These are phyloP conservation scores for Melanotaenia maccullochi DNA, from an alignment of 2,797 vertebrate genomes.

Conservation along the genomic window DNA sequence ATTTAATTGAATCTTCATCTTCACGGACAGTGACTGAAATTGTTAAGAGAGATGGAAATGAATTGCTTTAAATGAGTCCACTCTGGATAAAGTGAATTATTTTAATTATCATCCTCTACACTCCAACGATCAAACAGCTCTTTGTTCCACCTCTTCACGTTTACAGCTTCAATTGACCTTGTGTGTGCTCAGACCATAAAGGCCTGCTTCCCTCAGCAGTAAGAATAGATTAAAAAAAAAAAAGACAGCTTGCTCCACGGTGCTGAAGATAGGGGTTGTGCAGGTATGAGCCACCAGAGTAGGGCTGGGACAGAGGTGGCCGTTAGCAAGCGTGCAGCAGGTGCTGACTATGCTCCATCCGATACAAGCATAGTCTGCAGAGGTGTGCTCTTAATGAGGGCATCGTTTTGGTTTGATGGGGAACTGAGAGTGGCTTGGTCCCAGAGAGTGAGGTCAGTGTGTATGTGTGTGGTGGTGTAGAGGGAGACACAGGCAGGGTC, in stretches of 20 bases:
- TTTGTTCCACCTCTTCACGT: conserved; percentile 19
- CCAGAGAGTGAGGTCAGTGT: background rate
- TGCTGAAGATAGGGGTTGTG: conserved; percentile 12
- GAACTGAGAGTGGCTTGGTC: conserved; percentile 23
- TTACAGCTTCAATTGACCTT: conserved; percentile 18
- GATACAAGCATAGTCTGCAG: conserved; percentile 56
- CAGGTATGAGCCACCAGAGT: conserved; percentile 49
- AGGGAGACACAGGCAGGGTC: conserved; percentile 14
- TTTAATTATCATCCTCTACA: conserved; percentile 16
- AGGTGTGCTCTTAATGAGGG: conserved; percentile 69
- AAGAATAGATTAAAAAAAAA: conserved; percentile 18
- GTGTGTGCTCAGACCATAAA: conserved; percentile 13
- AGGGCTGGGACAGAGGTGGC: conserved; percentile 45
- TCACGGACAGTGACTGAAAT: conserved; percentile 21
- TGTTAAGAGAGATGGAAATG: background rate
- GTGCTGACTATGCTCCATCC: conserved; percentile 41
- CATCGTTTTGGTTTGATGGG: conserved; percentile 41
- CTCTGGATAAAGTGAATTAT: conserved; percentile 3
- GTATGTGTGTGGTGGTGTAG: conserved; percentile 17
- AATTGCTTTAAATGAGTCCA: background rate
- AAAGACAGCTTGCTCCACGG: conserved; percentile 34
- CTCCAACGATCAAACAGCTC: conserved; percentile 10
- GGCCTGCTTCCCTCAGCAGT: conserved; percentile 11
- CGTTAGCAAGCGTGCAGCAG: conserved; percentile 43
- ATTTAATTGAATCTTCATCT: conserved; percentile 43